Evolutionary conservation across 1,140 invertebrate species (phyloP).

Genomic region (Polypedilum vanderplanki): DNA sequence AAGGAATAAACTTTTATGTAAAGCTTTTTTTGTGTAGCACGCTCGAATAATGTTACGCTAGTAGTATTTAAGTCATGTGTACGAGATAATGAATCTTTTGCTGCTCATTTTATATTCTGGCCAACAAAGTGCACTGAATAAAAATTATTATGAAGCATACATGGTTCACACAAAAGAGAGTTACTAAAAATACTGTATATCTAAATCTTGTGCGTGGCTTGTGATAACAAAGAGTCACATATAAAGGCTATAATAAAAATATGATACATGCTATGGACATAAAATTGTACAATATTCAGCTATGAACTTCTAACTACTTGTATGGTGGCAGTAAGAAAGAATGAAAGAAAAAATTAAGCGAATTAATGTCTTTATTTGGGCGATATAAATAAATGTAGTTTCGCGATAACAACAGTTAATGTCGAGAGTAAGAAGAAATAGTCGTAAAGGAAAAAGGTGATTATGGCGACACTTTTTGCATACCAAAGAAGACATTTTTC

Average conservation of each 20-base stretch:
- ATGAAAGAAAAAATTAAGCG: not conserved
- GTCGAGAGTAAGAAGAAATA: too few relatives aligned
- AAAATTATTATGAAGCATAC: not conserved
- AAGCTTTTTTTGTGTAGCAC: not conserved
- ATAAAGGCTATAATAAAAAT: not conserved
- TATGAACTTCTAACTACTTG: too few relatives aligned
- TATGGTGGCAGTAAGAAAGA: not conserved
- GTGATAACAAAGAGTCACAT: constrained; percentile 6
- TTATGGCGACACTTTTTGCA: constrained; percentile 4
- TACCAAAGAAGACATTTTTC: not conserved
- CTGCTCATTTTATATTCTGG: constrained; percentile 11
- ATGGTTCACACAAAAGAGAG: not conserved
- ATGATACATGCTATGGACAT: not conserved
- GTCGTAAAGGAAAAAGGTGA: not conserved
- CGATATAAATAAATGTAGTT: too few relatives aligned
- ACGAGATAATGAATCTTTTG: constrained; percentile 17
- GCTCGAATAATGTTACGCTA: not conserved
- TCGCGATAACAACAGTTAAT: too few relatives aligned
- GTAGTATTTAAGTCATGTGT: constrained; percentile 1
- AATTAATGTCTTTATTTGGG: not conserved
- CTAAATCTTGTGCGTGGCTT: not conserved
- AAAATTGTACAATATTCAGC: not conserved
- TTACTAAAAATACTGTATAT: not conserved
- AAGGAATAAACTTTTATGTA: not conserved
- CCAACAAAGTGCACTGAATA: not conserved